Percentiles rank a stretch among this genome's conserved stretches.
phyloP scores from a whole-genome alignment of 2,113 vertebrate species.

The Aspidoscelis tigris region DNA sequence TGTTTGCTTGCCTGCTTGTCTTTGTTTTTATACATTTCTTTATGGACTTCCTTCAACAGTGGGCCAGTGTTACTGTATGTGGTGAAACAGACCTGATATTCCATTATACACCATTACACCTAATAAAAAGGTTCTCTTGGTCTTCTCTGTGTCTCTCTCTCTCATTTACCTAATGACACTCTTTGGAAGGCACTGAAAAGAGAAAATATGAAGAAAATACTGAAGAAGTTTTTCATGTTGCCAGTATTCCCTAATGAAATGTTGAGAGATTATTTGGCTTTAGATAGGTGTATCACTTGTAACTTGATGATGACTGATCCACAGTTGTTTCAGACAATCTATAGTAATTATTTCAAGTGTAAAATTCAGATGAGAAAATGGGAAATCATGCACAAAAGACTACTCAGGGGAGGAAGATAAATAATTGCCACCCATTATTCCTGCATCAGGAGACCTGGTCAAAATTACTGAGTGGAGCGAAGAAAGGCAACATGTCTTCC shows the following conservation, averaged over 20 bases:
- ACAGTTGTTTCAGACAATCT: slow-evolving; percentile 29
- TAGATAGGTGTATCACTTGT: neutral
- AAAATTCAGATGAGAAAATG: slow-evolving; percentile 40
- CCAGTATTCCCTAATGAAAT: neutral
- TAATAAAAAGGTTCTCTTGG: neutral
- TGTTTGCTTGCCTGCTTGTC: neutral
- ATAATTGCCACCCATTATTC: slow-evolving; percentile 46
- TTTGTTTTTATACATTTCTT: neutral
- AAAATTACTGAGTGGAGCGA: slow-evolving; percentile 32
- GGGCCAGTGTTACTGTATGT: neutral
- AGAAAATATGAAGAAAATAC: neutral
- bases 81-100: neutral
- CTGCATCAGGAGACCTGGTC: slow-evolving; percentile 37
- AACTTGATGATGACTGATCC: slow-evolving; percentile 20
- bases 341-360: slow-evolving; percentile 27
- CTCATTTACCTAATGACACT: neutral
- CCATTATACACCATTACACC: neutral
- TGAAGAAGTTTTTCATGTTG: neutral
- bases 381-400: slow-evolving; percentile 36
- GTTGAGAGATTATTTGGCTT: neutral
- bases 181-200: neutral
- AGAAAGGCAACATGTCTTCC: slow-evolving; percentile 37
- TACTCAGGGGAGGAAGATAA: slow-evolving; percentile 31
- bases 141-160: neutral
- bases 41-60: neutral